These are phyloP conservation scores for Otocyon megalotis DNA, from an alignment of 2,113 vertebrate species.

Conservation along the genomic window DNA sequence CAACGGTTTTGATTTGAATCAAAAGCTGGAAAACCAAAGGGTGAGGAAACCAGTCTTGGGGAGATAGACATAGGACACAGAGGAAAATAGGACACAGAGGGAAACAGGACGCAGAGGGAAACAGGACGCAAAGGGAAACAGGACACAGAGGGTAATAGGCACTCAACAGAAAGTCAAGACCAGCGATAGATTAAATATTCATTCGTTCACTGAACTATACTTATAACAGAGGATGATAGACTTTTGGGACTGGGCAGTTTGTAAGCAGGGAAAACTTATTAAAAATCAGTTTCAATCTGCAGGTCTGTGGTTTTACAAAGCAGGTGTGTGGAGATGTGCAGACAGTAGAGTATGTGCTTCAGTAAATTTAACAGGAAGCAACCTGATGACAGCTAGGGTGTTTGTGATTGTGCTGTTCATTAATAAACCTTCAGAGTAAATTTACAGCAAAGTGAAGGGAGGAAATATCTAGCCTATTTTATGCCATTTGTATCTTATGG, in stretches of 20 bases:
- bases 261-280: neutral
- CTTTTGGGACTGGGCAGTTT: neutral
- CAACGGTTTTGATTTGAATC: neutral
- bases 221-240: conserved; percentile 6
- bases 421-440: conserved; percentile 25
- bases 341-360: neutral
- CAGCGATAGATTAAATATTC: neutral
- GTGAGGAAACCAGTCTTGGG: neutral
- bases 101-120: neutral
- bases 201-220: neutral
- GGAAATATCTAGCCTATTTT: neutral
- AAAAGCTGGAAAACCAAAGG: neutral
- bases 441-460: conserved; percentile 41
- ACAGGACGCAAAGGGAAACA: neutral
- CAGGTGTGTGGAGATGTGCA: neutral
- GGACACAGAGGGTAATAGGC: neutral
- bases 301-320: conserved; percentile 23
- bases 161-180: neutral
- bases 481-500: neutral
- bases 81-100: neutral
- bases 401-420: neutral
- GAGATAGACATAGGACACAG: neutral
- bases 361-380: conserved; percentile 27
- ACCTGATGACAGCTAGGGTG: neutral
- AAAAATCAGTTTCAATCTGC: neutral